Conservation (phyloP, 2,797 vertebrate species). For the Pantherophis alleghaniensis region DNA sequence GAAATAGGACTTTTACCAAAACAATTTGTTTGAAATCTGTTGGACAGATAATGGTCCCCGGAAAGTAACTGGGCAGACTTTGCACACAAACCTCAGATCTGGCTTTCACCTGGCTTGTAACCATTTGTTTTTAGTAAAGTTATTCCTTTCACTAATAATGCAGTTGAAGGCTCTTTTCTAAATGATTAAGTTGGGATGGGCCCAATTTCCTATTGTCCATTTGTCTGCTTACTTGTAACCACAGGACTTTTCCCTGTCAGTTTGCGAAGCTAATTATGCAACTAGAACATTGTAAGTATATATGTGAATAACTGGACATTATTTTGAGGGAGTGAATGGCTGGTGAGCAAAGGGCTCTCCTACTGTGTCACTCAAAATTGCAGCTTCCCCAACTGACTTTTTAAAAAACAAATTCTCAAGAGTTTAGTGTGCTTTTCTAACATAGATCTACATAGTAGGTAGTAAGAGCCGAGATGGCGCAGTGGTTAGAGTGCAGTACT, state of each 20-base stretch:
- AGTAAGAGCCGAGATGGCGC: background rate
- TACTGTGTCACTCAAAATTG: background rate
- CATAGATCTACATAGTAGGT: background rate
- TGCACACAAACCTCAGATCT: background rate
- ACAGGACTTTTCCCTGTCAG: background rate
- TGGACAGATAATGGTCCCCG: background rate
- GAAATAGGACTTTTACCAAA: background rate
- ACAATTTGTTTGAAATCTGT: background rate
- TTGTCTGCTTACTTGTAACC: background rate
- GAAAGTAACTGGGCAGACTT: background rate
- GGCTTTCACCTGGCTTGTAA: background rate
- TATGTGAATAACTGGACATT: background rate
- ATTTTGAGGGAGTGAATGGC: background rate
- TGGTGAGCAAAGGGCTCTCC: background rate
- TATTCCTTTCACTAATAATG: too few relatives aligned
- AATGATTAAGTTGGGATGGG: too few relatives aligned
- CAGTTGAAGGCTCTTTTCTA: too few relatives aligned
- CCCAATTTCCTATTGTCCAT: background rate
- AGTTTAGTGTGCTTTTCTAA: background rate
- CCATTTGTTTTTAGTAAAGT: background rate
- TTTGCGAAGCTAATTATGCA: background rate
- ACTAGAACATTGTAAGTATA: background rate
- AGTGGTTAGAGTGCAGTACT: too few relatives aligned
- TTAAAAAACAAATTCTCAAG: background rate
- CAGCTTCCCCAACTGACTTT: background rate